phyloP scores from a whole-genome alignment of 2,888 invertebrate species.

The Peribatodes rhomboidaria region DNA sequence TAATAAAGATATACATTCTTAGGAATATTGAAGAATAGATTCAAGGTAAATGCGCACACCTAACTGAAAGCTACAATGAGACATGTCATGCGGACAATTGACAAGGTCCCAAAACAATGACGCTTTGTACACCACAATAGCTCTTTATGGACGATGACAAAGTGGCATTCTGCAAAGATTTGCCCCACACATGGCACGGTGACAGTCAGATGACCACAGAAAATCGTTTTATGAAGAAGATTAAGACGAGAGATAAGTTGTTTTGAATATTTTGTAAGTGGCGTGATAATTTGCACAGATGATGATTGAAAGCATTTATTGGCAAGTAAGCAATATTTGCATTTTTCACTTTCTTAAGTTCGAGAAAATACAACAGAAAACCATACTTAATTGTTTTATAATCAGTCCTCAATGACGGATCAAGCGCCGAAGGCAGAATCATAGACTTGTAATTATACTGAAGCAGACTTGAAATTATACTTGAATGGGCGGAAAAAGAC shows the following conservation, averaged over 20 bases:
- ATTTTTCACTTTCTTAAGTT: too few species aligned
- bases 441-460: too few species aligned
- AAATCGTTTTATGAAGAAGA: conserved; percentile 11
- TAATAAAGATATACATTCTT: not conserved
- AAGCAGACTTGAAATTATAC: too few species aligned
- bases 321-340: too few species aligned
- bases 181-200: conserved; percentile 64
- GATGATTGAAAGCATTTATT: not conserved
- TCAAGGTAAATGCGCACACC: conserved; percentile 61
- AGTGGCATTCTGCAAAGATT: conserved; percentile 79
- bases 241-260: not conserved
- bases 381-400: too few species aligned
- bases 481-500: too few species aligned
- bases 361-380: too few species aligned
- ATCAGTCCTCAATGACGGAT: too few species aligned
- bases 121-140: conserved; percentile 73
- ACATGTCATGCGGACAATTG: conserved; percentile 71
- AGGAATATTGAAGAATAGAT: conserved; percentile 46
- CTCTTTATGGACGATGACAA: conserved; percentile 76
- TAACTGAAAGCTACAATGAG: conserved; percentile 51
- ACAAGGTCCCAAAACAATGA: conserved; percentile 75
- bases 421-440: too few species aligned
- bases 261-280: not conserved
- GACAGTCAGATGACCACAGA: conserved; percentile 30
- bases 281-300: not conserved